phyloP scores from a whole-genome alignment of 23 tunicate genomes.

The Trididemnum clinides region DNA sequence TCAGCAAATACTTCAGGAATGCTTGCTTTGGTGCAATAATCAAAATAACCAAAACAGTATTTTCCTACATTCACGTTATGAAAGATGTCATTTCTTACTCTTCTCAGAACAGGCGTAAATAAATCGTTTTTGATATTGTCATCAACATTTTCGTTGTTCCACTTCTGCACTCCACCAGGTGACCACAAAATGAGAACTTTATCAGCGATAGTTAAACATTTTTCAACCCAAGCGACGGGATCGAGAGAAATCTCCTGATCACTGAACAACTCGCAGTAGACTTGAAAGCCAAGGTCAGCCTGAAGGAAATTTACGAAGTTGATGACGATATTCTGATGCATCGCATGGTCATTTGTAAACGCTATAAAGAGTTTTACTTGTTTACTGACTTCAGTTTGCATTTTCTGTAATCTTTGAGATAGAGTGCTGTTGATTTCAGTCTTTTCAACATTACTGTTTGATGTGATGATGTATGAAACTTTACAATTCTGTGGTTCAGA shows the following conservation, averaged over 20 bases:
- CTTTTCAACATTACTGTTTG: no score
- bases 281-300: slow-evolving; percentile 69
- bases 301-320: slow-evolving; percentile 61
- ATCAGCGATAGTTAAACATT: slow-evolving; percentile 32
- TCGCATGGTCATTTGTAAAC: slow-evolving; percentile 53
- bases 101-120: slow-evolving; percentile 51
- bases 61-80: slow-evolving; percentile 30
- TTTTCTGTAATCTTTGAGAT: no score
- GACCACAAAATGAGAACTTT: slow-evolving; percentile 62
- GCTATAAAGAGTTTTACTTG: slow-evolving; percentile 3
- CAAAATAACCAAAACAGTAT: slow-evolving; percentile 57
- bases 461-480: no score
- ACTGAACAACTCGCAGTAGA: slow-evolving; percentile 34
- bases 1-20: slow-evolving; percentile 38
- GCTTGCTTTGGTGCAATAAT: slow-evolving; percentile 27
- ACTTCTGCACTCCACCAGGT: slow-evolving; percentile 7
- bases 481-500: no score
- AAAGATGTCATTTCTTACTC: slow-evolving; percentile 37
- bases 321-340: slow-evolving; percentile 45
- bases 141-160: not conserved
- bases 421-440: no score
- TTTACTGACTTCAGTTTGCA: no score
- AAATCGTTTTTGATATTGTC: not conserved
- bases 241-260: not conserved
- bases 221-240: slow-evolving; percentile 47